phyloP scores from a whole-genome alignment of 2,888 invertebrate genomes.

The Ceriagrion tenellum region DNA sequence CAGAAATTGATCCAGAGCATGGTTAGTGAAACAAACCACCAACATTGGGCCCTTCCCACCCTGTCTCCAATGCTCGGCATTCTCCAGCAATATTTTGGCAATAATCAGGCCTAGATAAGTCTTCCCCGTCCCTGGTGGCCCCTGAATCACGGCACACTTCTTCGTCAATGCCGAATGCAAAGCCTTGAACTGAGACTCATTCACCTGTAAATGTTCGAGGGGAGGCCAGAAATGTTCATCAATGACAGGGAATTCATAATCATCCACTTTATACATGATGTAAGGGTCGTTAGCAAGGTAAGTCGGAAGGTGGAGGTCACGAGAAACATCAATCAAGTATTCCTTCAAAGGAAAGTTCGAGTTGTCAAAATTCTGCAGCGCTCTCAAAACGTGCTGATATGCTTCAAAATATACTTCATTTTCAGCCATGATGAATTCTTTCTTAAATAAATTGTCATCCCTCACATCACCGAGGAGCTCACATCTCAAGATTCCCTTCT shows the following conservation, averaged over 20 bases:
- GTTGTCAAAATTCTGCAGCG: constrained; percentile 82
- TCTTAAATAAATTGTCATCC: constrained; percentile 74
- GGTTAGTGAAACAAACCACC: constrained; percentile 91
- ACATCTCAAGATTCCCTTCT: constrained; percentile 80
- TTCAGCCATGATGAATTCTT: constrained; percentile 85
- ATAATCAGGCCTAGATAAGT: constrained; percentile 89
- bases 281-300: constrained; percentile 75
- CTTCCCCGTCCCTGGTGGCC: constrained; percentile 94
- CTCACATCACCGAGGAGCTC: constrained; percentile 75
- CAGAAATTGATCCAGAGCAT: constrained; percentile 92
- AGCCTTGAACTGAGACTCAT: constrained; percentile 85
- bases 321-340: constrained; percentile 82
- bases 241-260: constrained; percentile 64
- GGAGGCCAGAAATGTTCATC: constrained; percentile 78
- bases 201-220: constrained; percentile 79
- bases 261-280: constrained; percentile 67
- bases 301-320: constrained; percentile 75
- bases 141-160: constrained; percentile 90
- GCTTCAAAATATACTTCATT: constrained; percentile 91
- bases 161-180: constrained; percentile 84
- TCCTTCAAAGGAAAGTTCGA: constrained; percentile 84
- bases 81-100: constrained; percentile 83
- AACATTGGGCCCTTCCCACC: constrained; percentile 83
- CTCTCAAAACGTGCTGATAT: constrained; percentile 86
- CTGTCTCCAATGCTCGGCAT: constrained; percentile 77